These are phyloP conservation scores for Julus scandinavius DNA, from an alignment of 2,888 invertebrate species.

Conservation along the genomic window DNA sequence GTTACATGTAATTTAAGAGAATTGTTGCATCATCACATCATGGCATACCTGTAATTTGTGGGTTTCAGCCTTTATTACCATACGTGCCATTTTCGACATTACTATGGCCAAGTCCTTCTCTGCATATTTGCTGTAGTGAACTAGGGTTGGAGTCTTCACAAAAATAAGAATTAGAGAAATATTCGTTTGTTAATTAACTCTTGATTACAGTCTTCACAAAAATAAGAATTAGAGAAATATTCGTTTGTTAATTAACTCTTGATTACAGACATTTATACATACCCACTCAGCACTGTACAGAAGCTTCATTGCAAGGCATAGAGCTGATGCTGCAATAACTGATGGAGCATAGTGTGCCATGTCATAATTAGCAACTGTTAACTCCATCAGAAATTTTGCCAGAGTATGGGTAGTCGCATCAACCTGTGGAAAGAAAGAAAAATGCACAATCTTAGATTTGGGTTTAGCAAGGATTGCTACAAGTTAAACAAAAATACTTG, in stretches of 20 bases:
- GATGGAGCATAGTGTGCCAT: conserved; percentile 83
- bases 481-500: conserved; percentile 59
- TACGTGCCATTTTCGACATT: conserved; percentile 75
- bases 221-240: no score
- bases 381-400: conserved; percentile 91
- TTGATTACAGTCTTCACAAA: no score
- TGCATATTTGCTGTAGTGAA: conserved; percentile 80
- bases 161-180: no score
- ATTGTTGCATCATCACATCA: no score
- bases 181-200: no score
- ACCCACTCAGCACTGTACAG: conserved; percentile 56
- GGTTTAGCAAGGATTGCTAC: background rate
- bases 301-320: conserved; percentile 76
- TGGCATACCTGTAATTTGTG: conserved; percentile 74
- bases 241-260: no score
- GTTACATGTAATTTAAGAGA: no score
- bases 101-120: conserved; percentile 76
- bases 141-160: conserved; percentile 79
- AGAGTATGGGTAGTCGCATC: conserved; percentile 77
- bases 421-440: conserved; percentile 69
- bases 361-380: conserved; percentile 82
- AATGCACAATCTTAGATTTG: conserved; percentile 41
- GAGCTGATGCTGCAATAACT: conserved; percentile 81
- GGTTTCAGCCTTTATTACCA: conserved; percentile 76
- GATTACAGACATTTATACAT: background rate